Evolutionary conservation across 1,140 invertebrate genomes (phyloP).

Genomic region (Drosophila nikananu): DNA sequence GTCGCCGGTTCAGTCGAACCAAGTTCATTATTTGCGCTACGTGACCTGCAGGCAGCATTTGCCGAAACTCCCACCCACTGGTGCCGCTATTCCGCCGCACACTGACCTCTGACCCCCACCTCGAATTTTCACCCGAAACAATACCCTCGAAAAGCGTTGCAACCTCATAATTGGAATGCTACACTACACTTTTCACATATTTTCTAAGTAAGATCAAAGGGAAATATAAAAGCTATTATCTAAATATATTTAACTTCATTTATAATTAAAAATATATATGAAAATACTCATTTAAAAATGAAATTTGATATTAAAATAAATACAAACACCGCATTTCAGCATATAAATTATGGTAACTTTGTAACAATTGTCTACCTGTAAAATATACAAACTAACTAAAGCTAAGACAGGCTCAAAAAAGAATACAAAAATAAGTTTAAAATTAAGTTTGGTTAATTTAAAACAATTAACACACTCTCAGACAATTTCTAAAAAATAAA

Average conservation of each 20-base stretch:
- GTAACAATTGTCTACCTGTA: background rate
- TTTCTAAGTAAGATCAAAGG: background rate
- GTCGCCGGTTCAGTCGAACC: conserved; percentile 37
- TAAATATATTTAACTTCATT: too few relatives aligned
- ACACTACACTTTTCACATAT: background rate
- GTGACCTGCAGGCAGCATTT: conserved; percentile 68
- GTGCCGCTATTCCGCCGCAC: background rate
- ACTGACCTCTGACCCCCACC: background rate
- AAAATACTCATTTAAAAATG: background rate
- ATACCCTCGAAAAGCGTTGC: conserved; percentile 15
- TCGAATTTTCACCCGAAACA: background rate
- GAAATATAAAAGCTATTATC: too few relatives aligned
- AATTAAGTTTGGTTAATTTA: background rate
- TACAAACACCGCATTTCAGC: too few relatives aligned
- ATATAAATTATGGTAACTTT: background rate
- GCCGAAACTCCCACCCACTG: conserved; percentile 19
- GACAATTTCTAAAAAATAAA: background rate
- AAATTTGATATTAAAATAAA: background rate
- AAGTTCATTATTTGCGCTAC: conserved; percentile 76
- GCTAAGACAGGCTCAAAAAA: too few relatives aligned
- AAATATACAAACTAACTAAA: too few relatives aligned
- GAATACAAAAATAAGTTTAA: background rate
- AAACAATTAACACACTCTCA: background rate
- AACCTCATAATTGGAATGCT: conserved; percentile 60
- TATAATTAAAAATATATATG: background rate